These are phyloP conservation scores for Indri indri DNA, from an alignment of 2,113 vertebrate genomes.

Conservation along the genomic window DNA sequence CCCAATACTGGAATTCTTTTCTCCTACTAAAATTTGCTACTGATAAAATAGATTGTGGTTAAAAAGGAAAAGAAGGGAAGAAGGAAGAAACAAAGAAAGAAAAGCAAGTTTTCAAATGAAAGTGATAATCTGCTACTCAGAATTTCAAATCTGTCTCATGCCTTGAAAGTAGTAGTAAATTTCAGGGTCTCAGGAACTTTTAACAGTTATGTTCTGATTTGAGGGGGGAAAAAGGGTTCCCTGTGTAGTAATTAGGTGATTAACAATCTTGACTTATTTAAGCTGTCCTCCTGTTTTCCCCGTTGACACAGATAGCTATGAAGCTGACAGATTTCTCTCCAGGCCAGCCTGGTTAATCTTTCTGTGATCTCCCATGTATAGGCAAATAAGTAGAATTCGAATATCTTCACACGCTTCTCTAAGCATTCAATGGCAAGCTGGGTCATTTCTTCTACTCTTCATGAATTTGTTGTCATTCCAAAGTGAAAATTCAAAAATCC, in stretches of 20 bases:
- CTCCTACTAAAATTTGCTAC: background rate
- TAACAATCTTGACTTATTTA: constrained; percentile 15
- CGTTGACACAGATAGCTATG: background rate
- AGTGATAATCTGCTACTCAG: background rate
- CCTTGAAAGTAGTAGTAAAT: constrained; percentile 7
- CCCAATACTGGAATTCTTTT: background rate
- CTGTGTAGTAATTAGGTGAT: background rate
- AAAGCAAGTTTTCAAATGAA: constrained; percentile 24
- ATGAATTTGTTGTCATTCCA: background rate
- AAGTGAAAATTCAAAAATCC: background rate
- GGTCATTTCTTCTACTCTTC: background rate
- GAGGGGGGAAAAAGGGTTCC: background rate
- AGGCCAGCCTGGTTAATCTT: background rate
- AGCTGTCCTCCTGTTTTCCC: background rate
- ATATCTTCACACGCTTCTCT: background rate
- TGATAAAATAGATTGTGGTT: background rate
- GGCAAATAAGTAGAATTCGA: background rate
- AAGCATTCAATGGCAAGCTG: background rate
- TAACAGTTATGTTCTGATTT: background rate
- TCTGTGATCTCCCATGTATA: background rate
- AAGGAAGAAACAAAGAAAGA: background rate
- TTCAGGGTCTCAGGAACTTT: background rate
- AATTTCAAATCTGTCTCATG: constrained; percentile 14
- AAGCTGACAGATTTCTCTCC: background rate
- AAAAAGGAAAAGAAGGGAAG: background rate